Base-by-base conservation (phyloP, 1,140 invertebrate species). In the Drosophila kepulauana region DNA sequence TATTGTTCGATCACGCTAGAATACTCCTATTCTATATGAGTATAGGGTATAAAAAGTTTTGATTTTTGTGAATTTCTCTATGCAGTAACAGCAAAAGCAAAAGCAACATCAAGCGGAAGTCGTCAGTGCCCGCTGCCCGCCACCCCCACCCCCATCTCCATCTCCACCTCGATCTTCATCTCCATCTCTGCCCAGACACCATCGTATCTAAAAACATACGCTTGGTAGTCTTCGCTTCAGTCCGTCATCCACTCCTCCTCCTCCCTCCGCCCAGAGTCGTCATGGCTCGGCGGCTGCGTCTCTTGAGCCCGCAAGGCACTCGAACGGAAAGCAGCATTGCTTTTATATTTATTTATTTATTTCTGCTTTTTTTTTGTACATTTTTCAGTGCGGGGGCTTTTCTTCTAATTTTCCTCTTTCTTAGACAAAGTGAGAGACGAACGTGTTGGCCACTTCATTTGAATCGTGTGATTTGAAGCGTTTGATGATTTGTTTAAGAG, bases 401-500 rank as follows among this genome's bases (percentile, higher is more conserved):
- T 16, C 45, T 25, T 30, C 35, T 63, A 20, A 62, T 45, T 62
- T 63, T 43, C n/a, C 15, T 35, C 16, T 68, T 67, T 20, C n/a
- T 30, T 48, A 78, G 7, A 30, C 20, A 51, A 33, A 11, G 16
- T 13, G 5, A n/a, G 6, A 10, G n/a, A 43, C 11, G 3, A 43
- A 13, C 11, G 38, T 28, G 48, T 49, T 49, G 71, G 52, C 71
- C 69, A 82, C 75, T 82, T 82, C 59, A 82, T 82, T 82, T 82
- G 74, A 75, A 79, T 82, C 56, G 80, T 84, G 81, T 81, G 65
- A 75, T 51, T 59, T 61, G 77, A 85, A 69, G 82, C 81, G 74
- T 81, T 85, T 85, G 81, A 81, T 81, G 78, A 85, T 85, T 84
- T 85, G 81, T 84, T 74, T 77, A 74, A 30, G 49, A 70, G 78